A percentile compares a stretch with the other conserved stretches of the same genome.
Conservation (phyloP, 2,888 invertebrate species). For the Atethmia centrago region DNA sequence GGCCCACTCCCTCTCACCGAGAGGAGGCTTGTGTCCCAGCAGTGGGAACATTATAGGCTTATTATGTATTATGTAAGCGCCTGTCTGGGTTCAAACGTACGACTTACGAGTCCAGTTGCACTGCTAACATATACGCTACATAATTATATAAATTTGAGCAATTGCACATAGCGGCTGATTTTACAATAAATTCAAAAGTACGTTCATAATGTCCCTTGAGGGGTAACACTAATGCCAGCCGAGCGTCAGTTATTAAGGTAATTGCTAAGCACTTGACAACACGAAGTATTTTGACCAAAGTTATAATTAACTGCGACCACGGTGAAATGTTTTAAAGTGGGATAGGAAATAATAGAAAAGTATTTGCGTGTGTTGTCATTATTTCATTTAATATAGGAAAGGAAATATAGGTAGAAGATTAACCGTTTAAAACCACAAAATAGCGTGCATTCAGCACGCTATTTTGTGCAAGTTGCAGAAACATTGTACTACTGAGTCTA, state of each 20-base stretch:
- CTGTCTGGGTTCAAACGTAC: too few relatives aligned
- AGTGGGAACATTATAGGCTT: too few relatives aligned
- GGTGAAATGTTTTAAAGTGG: conserved; percentile 18
- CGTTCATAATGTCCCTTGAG: conserved; percentile 22
- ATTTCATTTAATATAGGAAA: not conserved
- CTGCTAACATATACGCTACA: too few relatives aligned
- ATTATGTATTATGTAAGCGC: too few relatives aligned
- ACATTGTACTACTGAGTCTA: conserved; percentile 14
- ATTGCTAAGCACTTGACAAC: conserved; percentile 48
- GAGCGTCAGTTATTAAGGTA: conserved; percentile 48
- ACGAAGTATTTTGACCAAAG: conserved; percentile 27
- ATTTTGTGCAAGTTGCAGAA: not conserved
- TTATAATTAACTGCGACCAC: conserved; percentile 32
- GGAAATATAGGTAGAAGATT: not conserved
- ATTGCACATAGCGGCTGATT: conserved; percentile 24
- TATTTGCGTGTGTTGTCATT: conserved; percentile 12
- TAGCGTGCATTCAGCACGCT: too few relatives aligned
- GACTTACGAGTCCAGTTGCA: too few relatives aligned
- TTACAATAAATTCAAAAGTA: conserved; percentile 22
- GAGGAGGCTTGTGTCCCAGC: too few relatives aligned
- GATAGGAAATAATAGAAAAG: conserved; percentile 25
- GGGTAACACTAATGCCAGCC: conserved; percentile 32
- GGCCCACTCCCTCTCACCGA: too few relatives aligned
- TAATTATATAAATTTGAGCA: too few relatives aligned
- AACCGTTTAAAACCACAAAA: too few relatives aligned